Base-by-base conservation (phyloP, 2,888 invertebrate species). In the Caenorhabditis uteleia region DNA sequence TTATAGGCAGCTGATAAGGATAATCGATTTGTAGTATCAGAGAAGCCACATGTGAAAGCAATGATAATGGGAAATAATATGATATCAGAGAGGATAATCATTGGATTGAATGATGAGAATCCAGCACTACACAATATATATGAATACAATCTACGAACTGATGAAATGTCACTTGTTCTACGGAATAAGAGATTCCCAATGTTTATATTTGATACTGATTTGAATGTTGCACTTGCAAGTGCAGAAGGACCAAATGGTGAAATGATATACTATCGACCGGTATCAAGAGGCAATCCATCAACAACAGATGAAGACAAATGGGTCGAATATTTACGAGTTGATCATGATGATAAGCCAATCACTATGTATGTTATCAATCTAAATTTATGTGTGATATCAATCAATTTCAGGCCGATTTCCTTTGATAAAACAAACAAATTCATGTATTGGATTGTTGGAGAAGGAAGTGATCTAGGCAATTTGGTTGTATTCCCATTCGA, bases 101-200 rank as follows among this genome's bases (percentile, higher is more conserved):
- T 81, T 36, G 81, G 80, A 40, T 48, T 81, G 40, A 81, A 81
- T 62, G 80, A 81, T 48, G 78, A 78, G 38, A 77, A 74, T 25
- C 79, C 81, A 2, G 75, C 77, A 1, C 78, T 73, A 61, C 81
- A 81, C 70, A 80, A 81, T 53, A 60, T 81, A 16, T 81, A 81
- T 62, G 56, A 68, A 14, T 75, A 79, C 60, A 73, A 81, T 50
- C 68, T 80, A 27, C 40, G 62, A 31, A 80, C 77, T 3, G 78
- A 81, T 49, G 66, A 81, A 55, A 55, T 78, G 64, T 56, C 61
- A 18, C 57, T 79, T 48, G 56, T 79, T 12, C 33, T 77, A 14
- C 58, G 69, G 29, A 79, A 79, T 54, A 68, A 67, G 27, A 58
- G 79, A 16, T 79, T 79, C 67, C 78, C 80, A 10, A 77, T 77